A percentile compares a stretch with the other conserved stretches of the same genome.
Evolutionary conservation across 2,113 vertebrate genomes (phyloP).

Genomic region (Paralichthys olivaceus): DNA sequence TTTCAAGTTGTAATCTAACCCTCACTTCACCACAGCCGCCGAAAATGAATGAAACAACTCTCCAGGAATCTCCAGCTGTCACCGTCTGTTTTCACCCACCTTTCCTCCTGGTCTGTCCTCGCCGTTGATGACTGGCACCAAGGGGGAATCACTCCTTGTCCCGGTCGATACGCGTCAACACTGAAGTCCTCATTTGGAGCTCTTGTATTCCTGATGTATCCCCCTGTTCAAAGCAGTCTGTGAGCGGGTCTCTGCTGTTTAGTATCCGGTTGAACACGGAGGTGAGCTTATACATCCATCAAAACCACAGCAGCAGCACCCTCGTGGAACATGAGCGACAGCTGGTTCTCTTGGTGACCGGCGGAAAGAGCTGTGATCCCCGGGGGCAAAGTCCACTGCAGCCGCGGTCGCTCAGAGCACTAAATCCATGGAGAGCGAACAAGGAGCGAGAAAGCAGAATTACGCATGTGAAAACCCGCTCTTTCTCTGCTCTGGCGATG

Average conservation of each 20-base stretch:
- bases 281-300: slow-evolving; percentile 74
- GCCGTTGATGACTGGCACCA: slow-evolving; percentile 33
- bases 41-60: slow-evolving; percentile 50
- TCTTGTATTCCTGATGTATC: slow-evolving; percentile 6
- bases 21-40: not conserved
- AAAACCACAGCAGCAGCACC: slow-evolving; percentile 28
- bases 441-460: not conserved
- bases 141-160: slow-evolving; percentile 52
- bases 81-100: slow-evolving; percentile 56
- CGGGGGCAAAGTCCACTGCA: slow-evolving; percentile 77
- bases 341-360: slow-evolving; percentile 51
- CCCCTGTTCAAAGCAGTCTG: slow-evolving; percentile 1
- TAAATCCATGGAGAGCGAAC: slow-evolving; percentile 52
- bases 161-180: slow-evolving; percentile 34
- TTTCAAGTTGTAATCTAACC: not conserved
- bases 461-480: not conserved
- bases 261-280: slow-evolving; percentile 46
- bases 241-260: not conserved
- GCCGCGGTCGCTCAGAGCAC: slow-evolving; percentile 32
- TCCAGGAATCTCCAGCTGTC: slow-evolving; percentile 44
- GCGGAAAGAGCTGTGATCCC: slow-evolving; percentile 40
- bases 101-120: slow-evolving; percentile 39
- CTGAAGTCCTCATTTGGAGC: slow-evolving; percentile 70
- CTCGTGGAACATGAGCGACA: slow-evolving; percentile 52
- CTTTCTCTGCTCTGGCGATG: not conserved